Evolutionary conservation across 2,888 invertebrate species (phyloP), one percentile per base, ranked within the genome.

Genomic region (Colostygia pectinataria): DNA sequence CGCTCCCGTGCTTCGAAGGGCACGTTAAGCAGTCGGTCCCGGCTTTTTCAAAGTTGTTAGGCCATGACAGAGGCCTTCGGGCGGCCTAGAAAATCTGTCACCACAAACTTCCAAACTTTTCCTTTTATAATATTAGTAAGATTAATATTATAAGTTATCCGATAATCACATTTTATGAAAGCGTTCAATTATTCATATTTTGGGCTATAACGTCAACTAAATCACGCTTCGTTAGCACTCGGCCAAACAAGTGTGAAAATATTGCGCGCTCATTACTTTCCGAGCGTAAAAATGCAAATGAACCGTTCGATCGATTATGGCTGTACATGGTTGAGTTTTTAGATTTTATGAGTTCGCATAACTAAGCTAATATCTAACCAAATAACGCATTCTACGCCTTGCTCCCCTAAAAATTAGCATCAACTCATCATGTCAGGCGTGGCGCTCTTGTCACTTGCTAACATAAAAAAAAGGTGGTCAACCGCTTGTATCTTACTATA

Each of bases 211-310:
- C 55, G 56, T 56, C 61, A 42, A 53, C 52, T 63, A 62, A 51
- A 53, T 44, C 39, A 53, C 60, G 67, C 54, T 53, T 65, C 63
- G 60, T 65, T 65, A 48, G 52, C 60, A 39, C 40, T 9, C 56
- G 54, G 51, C 59, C 58, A 65, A 65, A 69, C 57, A 50, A 53
- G 65, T 65, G 64, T 68, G 55, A 59, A 69, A 66, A 62, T 62
- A 60, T 57, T 68, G 65, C 53, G 59, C 63, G 53, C 39, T 55
- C 62, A 68, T 61, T 59, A 59, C 59, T 63, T 57, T 57, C 57
- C 59, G 60, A 58, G 64, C 66, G 62, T 61, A 54, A 69, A 67
- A 59, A 62, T 63, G 59, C 47, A 65, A 68, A 66, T 58, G 58
- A 55, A 51, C 48, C 52, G 41, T 36, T 47, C 43, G 34, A 44